Conservation (phyloP, 1,140 invertebrate genomes). For the Trichoplusia ni region DNA sequence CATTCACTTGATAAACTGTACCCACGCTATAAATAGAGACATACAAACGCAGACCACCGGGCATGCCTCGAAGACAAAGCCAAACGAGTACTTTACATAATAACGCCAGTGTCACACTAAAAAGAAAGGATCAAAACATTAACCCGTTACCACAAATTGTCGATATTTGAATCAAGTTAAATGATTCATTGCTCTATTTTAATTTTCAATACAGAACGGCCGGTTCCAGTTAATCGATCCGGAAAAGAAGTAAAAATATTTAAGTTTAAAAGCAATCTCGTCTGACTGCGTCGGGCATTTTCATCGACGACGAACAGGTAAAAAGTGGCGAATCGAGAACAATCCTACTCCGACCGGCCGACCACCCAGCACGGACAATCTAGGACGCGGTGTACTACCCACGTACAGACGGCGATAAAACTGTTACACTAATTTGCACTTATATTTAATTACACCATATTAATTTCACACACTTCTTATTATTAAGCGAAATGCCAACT, state of each 20-base stretch:
- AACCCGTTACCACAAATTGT: background rate
- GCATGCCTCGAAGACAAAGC: background rate
- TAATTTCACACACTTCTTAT: too few relatives aligned
- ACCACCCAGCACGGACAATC: constrained; percentile 42
- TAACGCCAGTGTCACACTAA: background rate
- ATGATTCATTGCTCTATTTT: constrained; percentile 44
- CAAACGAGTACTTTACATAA: background rate
- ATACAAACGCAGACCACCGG: too few relatives aligned
- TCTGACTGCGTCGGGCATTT: constrained; percentile 34
- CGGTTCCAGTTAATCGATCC: constrained; percentile 32
- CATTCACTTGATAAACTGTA: too few relatives aligned
- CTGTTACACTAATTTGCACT: background rate
- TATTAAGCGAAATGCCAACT: background rate
- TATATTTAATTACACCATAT: constrained; percentile 15
- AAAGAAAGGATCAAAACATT: background rate
- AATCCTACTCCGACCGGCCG: constrained; percentile 33
- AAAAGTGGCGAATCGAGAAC: constrained; percentile 48
- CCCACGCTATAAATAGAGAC: too few relatives aligned
- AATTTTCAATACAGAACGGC: constrained; percentile 34
- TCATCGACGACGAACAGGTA: constrained; percentile 40
- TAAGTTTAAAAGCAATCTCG: constrained; percentile 41
- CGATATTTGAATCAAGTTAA: constrained; percentile 32
- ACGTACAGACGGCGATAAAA: constrained; percentile 28
- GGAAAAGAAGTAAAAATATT: constrained; percentile 37
- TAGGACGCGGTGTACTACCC: constrained; percentile 32